Percentiles rank a stretch among this genome's conserved stretches.
Evolutionary conservation across 1,140 invertebrate species (phyloP).

Genomic region (Eubasilissa regina): DNA sequence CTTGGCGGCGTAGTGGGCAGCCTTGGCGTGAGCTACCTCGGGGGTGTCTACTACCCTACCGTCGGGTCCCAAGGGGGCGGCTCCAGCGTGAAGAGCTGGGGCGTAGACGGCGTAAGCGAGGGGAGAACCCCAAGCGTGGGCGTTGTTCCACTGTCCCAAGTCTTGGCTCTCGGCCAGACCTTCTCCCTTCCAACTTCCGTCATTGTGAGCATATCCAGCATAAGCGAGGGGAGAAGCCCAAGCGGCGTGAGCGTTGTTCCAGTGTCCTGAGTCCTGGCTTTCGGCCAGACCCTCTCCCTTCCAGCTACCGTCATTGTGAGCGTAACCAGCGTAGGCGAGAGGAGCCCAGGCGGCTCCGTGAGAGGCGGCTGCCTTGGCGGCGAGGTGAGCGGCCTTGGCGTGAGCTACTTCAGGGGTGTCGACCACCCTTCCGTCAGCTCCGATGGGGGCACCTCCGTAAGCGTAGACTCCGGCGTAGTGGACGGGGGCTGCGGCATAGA

Average conservation of each 20-base stretch:
- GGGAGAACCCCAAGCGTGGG: slow-evolving; percentile 1
- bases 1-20: slow-evolving; percentile 63
- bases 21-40: slow-evolving; percentile 70
- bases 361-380: no score
- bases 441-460: no score
- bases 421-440: no score
- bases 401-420: no score
- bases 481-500: not conserved
- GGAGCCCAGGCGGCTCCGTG: not conserved
- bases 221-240: slow-evolving; percentile 58
- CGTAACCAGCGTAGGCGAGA: not conserved
- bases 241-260: not conserved
- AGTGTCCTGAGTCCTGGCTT: slow-evolving; percentile 41
- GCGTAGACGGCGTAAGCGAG: not conserved
- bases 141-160: not conserved
- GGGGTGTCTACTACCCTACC: slow-evolving; percentile 69
- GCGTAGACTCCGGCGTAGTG: no score
- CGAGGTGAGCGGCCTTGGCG: no score
- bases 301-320: not conserved
- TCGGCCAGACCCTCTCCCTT: slow-evolving; percentile 55
- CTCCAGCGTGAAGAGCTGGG: slow-evolving; percentile 52
- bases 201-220: slow-evolving; percentile 39
- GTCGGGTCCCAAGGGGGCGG: slow-evolving; percentile 49
- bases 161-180: slow-evolving; percentile 52
- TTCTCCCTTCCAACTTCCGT: slow-evolving; percentile 52